Base-by-base conservation (phyloP, 2,113 vertebrate genomes). In the Crotophaga sulcirostris region DNA sequence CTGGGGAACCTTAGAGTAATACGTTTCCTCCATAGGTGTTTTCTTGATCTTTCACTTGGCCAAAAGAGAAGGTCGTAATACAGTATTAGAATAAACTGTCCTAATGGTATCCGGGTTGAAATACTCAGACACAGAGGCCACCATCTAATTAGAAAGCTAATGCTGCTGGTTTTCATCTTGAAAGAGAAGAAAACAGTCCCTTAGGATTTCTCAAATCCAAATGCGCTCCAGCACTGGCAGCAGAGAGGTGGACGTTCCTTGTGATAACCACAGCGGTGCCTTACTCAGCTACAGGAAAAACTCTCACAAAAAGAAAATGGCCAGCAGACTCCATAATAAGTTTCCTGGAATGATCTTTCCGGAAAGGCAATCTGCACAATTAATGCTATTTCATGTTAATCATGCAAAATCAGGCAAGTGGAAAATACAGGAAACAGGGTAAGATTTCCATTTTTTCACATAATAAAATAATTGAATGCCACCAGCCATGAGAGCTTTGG, bases 221-320 rank as follows among this genome's bases (percentile, higher is more conserved):
- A 20, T 13, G 0, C 0, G 8, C 6, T 11, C 44, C 80, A 4
- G 7, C 3, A 0, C 34, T 54, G 21, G 44, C 54, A 11, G 0
- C 40, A 11, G 64, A 8, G 19, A 23, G 47, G 64, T 52, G 86
- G 36, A 33, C 1, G 31, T 10, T 86, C 87, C 63, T 12, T 1
- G 0, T 14, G 59, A 9, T 2, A 25, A 8, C 54, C 40, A 4
- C 26, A 0, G 40, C 0, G 40, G 31, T 15, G 55, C 5, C 51
- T 66, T 25, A 2, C 45, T 38, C 82, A 31, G 3, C 16, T 0
- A 2, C 68, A 18, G 38, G 64, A 36, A 60, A 34, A 77, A 26
- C 13, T 64, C 49, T 1, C 20, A 23, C 28, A 33, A 69, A 80
- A 34, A 36, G 29, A 29, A 25, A 28, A 3, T 21, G 63, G 62